Percentiles rank a stretch among this genome's conserved stretches.
Conservation (phyloP, 1,140 invertebrate species). For the Ectropis grisescens region DNA sequence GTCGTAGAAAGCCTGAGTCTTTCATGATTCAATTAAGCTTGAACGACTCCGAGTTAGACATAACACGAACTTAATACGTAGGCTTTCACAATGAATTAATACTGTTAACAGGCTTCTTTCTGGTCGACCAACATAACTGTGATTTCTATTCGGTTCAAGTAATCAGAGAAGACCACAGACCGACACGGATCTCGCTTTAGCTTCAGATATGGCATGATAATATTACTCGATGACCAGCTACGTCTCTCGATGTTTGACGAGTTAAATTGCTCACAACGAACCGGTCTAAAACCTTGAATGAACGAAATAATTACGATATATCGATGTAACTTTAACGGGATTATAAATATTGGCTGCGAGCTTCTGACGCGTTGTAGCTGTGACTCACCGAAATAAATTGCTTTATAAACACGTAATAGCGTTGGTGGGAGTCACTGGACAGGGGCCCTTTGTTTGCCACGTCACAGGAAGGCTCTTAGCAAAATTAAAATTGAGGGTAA, state of each 20-base stretch:
- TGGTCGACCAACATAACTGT: constrained; percentile 12
- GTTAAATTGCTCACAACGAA: constrained; percentile 19
- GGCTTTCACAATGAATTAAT: too few species aligned
- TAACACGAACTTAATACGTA: too few species aligned
- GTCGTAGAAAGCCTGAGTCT: too few species aligned
- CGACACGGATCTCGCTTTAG: constrained; percentile 22
- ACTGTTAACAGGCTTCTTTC: neutral
- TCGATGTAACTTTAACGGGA: constrained; percentile 16
- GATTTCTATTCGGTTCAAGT: constrained; percentile 21
- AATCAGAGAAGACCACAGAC: constrained; percentile 33
- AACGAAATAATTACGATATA: constrained; percentile 26
- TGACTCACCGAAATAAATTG: constrained; percentile 43
- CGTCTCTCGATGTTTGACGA: constrained; percentile 5
- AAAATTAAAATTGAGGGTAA: constrained; percentile 53
- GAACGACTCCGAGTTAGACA: too few species aligned
- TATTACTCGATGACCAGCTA: constrained; percentile 23
- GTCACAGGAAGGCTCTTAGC: constrained; percentile 49
- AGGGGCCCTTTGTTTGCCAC: constrained; percentile 52
- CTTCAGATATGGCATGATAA: constrained; percentile 15
- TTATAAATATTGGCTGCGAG: constrained; percentile 17
- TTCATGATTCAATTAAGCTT: too few species aligned
- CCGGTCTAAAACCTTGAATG: constrained; percentile 15
- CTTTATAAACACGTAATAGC: constrained; percentile 28
- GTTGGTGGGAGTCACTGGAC: constrained; percentile 41
- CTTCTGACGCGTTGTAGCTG: constrained; percentile 12